These are phyloP conservation scores for Podarcis muralis DNA, from an alignment of 2,113 vertebrate genomes.

Conservation along the genomic window DNA sequence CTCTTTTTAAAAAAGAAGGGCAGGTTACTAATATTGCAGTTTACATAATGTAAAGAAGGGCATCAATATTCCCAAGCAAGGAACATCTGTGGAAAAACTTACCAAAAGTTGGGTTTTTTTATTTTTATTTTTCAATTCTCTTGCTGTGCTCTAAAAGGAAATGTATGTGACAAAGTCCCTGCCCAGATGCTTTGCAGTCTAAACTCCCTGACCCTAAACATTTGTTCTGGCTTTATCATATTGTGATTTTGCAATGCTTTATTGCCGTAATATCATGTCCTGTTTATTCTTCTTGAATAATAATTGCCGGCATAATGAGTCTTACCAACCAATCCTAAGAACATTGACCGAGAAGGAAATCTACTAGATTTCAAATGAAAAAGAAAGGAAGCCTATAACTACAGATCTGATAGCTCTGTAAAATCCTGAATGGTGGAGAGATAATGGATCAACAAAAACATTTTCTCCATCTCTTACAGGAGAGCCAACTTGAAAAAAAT, in stretches of 20 bases:
- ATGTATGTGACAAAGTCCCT: neutral
- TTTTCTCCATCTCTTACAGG: neutral
- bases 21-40: constrained; percentile 18
- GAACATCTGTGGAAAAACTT: constrained; percentile 43
- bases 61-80: constrained; percentile 20
- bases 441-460: neutral
- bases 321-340: neutral
- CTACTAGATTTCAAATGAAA: neutral
- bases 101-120: neutral
- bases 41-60: constrained; percentile 10
- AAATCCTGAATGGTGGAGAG: neutral
- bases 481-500: too few relatives aligned
- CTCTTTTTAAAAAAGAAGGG: constrained; percentile 21
- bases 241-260: neutral
- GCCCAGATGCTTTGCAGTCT: too few relatives aligned
- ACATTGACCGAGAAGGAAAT: too few relatives aligned
- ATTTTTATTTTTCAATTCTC: neutral
- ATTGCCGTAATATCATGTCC: neutral
- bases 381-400: too few relatives aligned
- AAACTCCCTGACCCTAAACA: neutral
- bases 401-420: neutral
- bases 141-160: neutral
- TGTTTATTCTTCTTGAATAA: neutral
- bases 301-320: neutral
- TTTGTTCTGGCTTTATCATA: neutral